Base-by-base conservation (phyloP, 2,113 vertebrate species). In the Rutilus rutilus region DNA sequence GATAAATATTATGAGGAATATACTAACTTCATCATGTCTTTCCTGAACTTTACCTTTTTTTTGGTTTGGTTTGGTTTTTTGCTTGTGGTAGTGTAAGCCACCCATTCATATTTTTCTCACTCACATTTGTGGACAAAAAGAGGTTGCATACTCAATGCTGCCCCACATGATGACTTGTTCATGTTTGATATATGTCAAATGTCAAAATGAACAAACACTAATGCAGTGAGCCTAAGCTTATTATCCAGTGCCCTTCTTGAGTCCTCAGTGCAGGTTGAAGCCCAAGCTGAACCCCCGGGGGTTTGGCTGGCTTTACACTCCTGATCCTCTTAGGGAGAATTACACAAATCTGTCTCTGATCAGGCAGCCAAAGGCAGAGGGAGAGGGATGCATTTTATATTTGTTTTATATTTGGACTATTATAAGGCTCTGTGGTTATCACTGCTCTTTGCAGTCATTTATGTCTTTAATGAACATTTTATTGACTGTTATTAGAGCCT, bases 261-360 rank as follows among this genome's bases (percentile, higher is more conserved):
- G 92, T 93, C 90, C 90, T 86, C 89, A 89, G 83, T 87, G 86
- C 87, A 89, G 91, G 88, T 89, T 86, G 90, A 91, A 90, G 89
- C 90, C 92, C 91, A 91, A 87, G 87, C 84, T 89, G 92, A 92
- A 92, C 93, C 90, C 91, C 83, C 86, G 87, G 57, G 87, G 87
- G 88, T 90, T 90, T 91, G 91, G 89, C 81, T 94, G 92, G 91
- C 93, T 93, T 94, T 94, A 90, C 85, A 86, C 83, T 90, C 33
- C 76, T 93, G 93, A 96, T 94, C 95, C 90, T 94, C 93, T 96
- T 94, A 94, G 83, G 23, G 45, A 87, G 93, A 79, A 93, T 95
- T 95, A 95, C 89, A 90, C 88, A 94, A 95, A 94, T 93, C 93
- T 94, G 92, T 91, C 91, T 93, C 88, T 92, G 91, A 93, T 94